A percentile compares a stretch with the other conserved stretches of the same genome.
These are phyloP conservation scores for Archocentrus centrarchus DNA, from an alignment of 2,113 vertebrate species.

Conservation along the genomic window DNA sequence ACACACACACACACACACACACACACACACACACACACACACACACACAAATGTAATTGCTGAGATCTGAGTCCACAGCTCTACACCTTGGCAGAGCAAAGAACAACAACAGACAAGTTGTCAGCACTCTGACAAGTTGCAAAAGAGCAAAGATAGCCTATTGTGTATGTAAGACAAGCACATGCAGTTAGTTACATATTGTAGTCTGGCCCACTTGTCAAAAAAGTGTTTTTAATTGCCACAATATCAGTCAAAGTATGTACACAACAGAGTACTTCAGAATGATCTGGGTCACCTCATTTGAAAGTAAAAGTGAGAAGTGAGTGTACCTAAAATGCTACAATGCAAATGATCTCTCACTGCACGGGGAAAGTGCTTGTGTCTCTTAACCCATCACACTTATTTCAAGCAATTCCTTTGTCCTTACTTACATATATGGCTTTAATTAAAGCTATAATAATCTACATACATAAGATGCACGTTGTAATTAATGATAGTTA, in stretches of 20 bases:
- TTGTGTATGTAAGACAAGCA: background rate
- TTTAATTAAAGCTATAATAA: too few relatives aligned
- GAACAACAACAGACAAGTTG: background rate
- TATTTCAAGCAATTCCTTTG: background rate
- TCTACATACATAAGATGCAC: background rate
- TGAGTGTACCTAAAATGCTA: background rate
- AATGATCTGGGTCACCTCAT: background rate
- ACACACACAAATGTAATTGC: background rate
- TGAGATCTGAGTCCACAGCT: background rate
- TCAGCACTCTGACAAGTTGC: background rate
- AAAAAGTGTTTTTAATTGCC: background rate
- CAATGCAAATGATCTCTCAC: background rate
- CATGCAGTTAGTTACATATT: background rate
- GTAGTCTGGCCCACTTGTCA: background rate
- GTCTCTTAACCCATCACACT: background rate
- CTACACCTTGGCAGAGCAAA: background rate
- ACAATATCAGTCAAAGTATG: background rate
- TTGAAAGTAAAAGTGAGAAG: background rate
- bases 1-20: background rate
- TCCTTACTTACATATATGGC: background rate
- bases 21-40: rapidly evolving
- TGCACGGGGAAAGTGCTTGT: rapidly evolving
- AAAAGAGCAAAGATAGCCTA: background rate
- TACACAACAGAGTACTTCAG: background rate
- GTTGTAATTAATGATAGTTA: background rate